A percentile compares a stretch with the other conserved stretches of the same genome.
Evolutionary conservation across 2,113 vertebrate species (phyloP).

Genomic region (Lathamus discolor): DNA sequence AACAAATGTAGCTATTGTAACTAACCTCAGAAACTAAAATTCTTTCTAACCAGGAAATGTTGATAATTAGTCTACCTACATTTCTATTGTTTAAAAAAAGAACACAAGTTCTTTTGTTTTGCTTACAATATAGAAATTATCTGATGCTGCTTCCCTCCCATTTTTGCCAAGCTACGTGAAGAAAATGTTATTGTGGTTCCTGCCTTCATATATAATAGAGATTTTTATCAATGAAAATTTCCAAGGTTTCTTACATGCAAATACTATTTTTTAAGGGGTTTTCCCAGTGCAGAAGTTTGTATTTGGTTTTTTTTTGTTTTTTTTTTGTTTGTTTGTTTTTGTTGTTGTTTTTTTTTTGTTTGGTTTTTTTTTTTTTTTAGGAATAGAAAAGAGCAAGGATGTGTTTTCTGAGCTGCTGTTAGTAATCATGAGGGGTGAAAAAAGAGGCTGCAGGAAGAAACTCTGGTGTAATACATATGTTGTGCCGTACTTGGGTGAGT

Average conservation of each 20-base stretch:
- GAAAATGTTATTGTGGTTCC: not conserved
- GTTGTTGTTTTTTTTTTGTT: not conserved
- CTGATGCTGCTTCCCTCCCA: rapidly evolving
- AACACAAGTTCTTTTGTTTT: not conserved
- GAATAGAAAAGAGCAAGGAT: not conserved
- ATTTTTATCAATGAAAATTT: not conserved
- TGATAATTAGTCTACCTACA: not conserved
- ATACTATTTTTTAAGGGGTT: not conserved
- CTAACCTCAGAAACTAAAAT: not conserved
- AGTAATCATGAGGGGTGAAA: not conserved
- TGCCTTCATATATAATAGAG: not conserved
- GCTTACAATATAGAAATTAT: not conserved
- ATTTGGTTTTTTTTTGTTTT: no score
- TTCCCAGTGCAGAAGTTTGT: not conserved
- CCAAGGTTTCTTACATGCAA: not conserved
- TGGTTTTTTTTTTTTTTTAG: no score
- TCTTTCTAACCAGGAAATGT: not conserved
- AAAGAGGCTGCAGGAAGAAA: not conserved
- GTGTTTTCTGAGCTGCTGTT: not conserved
- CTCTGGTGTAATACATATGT: not conserved
- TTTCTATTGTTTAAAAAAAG: not conserved
- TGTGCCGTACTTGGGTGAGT: not conserved
- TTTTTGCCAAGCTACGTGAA: not conserved
- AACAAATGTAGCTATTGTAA: not conserved
- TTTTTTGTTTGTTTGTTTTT: no score